Percentiles rank a stretch among this genome's conserved stretches.
Conservation (phyloP, 2,888 invertebrate genomes). For the Chirona hameri region DNA sequence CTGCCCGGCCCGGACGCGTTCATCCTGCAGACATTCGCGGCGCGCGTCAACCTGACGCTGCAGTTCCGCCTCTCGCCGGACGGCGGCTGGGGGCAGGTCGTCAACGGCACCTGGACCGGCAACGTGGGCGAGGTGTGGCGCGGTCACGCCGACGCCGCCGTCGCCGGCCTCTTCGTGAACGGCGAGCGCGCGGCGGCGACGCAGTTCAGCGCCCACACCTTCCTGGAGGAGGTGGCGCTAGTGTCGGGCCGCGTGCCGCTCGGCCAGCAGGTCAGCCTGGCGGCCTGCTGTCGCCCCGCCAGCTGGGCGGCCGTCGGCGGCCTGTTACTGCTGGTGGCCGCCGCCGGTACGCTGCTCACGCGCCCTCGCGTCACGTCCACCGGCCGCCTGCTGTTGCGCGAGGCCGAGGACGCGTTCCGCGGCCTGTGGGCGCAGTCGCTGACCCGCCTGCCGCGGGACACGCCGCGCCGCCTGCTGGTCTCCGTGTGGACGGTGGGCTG, state of each 20-base stretch:
- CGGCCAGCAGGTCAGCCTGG: background rate
- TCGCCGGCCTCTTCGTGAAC: slow-evolving; percentile 12
- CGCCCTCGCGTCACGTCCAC: background rate
- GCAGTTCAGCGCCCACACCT: slow-evolving; percentile 3
- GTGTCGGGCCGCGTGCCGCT: background rate
- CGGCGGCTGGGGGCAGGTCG: slow-evolving; percentile 22
- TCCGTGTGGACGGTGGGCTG: background rate
- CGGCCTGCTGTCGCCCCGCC: background rate
- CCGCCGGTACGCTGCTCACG: background rate
- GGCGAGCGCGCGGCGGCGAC: background rate
- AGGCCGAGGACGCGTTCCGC: background rate
- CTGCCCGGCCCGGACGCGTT: background rate
- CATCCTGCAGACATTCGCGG: background rate
- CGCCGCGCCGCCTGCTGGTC: background rate
- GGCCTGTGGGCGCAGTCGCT: background rate
- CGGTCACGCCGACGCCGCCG: slow-evolving; percentile 27
- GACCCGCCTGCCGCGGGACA: background rate
- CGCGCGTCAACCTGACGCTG: slow-evolving; percentile 22
- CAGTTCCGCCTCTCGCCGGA: slow-evolving; percentile 13
- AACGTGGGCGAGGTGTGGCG: slow-evolving; percentile 25
- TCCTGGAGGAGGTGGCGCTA: slow-evolving; percentile 7
- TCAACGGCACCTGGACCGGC: slow-evolving; percentile 25
- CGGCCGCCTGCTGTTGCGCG: background rate
- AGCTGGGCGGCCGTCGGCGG: background rate
- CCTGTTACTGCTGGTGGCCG: background rate